These are phyloP conservation scores for Coelopa pilipes DNA, from an alignment of 2,888 invertebrate species.

Conservation along the genomic window DNA sequence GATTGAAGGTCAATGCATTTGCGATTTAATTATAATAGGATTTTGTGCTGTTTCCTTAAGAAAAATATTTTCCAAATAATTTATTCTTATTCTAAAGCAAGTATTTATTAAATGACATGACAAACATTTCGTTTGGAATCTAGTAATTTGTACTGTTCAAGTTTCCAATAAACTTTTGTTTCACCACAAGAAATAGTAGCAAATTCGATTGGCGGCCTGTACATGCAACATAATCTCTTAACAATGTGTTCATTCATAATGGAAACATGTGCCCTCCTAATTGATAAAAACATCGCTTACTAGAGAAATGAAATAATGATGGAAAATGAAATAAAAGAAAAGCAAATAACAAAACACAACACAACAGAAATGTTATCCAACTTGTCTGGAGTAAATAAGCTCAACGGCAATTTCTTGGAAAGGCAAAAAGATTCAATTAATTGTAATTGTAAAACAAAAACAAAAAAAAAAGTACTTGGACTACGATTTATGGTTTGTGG, in stretches of 20 bases:
- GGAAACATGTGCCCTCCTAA: constrained; percentile 21
- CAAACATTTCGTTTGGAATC: too few species aligned
- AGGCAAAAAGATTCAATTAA: constrained; percentile 7
- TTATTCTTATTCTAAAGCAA: too few species aligned
- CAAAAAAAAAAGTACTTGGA: too few species aligned
- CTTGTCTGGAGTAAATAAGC: background rate
- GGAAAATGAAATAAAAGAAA: constrained; percentile 2
- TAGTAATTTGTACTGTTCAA: too few species aligned
- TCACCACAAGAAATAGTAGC: background rate
- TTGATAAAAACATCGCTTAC: constrained; percentile 1
- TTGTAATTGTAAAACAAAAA: too few species aligned
- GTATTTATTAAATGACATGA: too few species aligned
- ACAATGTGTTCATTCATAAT: constrained; percentile 29
- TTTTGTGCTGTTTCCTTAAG: too few species aligned
- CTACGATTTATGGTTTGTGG: too few species aligned
- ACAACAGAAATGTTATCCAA: constrained; percentile 14
- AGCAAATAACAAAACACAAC: background rate
- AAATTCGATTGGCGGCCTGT: background rate
- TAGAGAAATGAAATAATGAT: constrained; percentile 15
- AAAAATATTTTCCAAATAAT: too few species aligned
- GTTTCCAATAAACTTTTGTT: too few species aligned
- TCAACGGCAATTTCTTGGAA: constrained; percentile 15
- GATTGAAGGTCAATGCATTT: too few species aligned
- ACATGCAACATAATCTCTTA: constrained; percentile 13
- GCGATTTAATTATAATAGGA: too few species aligned